Evolutionary conservation across 1,140 invertebrate genomes (phyloP), one percentile per base, ranked within the genome.

Genomic region (Caerostris darwini): DNA sequence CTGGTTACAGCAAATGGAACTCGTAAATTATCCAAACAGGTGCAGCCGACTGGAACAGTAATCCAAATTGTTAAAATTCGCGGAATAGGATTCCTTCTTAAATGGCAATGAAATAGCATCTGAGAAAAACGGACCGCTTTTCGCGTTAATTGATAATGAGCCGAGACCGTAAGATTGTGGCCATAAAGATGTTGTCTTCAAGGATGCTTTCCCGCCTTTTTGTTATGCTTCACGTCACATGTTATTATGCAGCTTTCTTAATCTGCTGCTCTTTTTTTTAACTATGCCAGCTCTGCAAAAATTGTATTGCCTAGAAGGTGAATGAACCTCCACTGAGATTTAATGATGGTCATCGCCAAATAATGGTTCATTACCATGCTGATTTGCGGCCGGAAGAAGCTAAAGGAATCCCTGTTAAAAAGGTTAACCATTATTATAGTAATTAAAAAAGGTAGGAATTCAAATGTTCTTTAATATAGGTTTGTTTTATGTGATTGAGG

Each of bases 141-240:
- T 59, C 54, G 50, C 67, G 64, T 77, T 90, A 90, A 69, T 90
- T 90, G 69, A 90, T 90, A 90, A 90, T 77, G 59, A 56, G 57
- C 53, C 64, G 53, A 34, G 50, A 77, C 88, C 50, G 19, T 34
- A n/a, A 90, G 64, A 67, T 57, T n/a, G 85, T 59, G 34, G 12
- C 50, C 58, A 86, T 90, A 56, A 69, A 90, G 10, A 17, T 69
- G 10, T 7, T 56, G 7, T 90, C 50, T 61, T 56, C 61, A 57
- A 90, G 67, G 88, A 57, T 85, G 50, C 54, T 90, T 90, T 90
- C 61, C 61, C 67, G 88, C 5, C 88, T 17, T 85, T 54, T 69
- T 61, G 69, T n/a, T 19, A 34, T 67, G 88, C 64, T 57, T 57
- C 53, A 61, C 56, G 10, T 67, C 71, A 56, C 61, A 57, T 34